Base-by-base conservation (phyloP, 2,888 invertebrate species). In the Argyresthia albistria region DNA sequence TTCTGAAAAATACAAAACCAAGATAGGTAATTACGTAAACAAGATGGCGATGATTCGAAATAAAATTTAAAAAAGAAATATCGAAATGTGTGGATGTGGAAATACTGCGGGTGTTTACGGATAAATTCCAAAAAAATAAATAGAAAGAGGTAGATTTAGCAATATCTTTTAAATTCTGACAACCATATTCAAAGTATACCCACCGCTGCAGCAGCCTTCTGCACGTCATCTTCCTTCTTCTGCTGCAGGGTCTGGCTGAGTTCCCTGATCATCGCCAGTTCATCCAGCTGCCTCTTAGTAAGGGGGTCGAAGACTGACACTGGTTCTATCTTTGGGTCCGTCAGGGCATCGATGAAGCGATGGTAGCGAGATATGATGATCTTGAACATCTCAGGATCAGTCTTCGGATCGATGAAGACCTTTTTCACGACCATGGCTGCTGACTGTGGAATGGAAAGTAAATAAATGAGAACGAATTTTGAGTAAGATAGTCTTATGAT, bases 221-320 rank as follows among this genome's bases (percentile, higher is more conserved):
- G 66, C 7, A 76, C 54, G 1, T 82, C 80, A 0, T 80, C 79
- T 0, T 73, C 68, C 37, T 81, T 82, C 57, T 82, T 80, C 51
- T 52, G 57, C 63, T 78, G 76, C 51, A 84, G 54, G 0, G 68
- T 64, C 25, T 45, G 56, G 56, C 77, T 81, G 35, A 80, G 66
- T 50, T 74, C 73, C 16, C 83, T 67, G 8, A 78, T 78, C 8
- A 83, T 60, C 0, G 57, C 9, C 12, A 86, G 43, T 45, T 79
- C 78, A 0, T 67, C 60, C 0, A 73, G 0, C 1, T 59, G 57
- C 12, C 61, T 62, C n/a, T 62, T 36, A 0, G 57, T 6, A 0
- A 83, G 50, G 0, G 69, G 62, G 0, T 68, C 61, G 58, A 69
- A 82, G 0, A 84, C 75, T 2, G 8, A 63, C 0, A 73, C 58